Base-by-base conservation (phyloP, 2,113 vertebrate species). In the Dicrurus megarhynchus region DNA sequence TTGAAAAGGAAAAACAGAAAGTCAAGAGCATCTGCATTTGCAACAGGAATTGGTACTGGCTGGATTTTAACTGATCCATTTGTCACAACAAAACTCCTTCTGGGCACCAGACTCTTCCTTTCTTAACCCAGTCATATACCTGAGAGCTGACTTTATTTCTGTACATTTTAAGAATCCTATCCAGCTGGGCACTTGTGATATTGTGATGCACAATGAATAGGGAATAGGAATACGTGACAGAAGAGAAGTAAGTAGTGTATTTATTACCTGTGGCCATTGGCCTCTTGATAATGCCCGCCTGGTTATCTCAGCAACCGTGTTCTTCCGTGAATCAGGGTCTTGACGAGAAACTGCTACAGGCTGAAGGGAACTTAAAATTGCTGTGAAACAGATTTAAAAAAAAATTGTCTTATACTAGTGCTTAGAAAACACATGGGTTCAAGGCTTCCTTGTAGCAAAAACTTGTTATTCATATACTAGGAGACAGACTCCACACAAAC, bases 311-410 rank as follows among this genome's bases (percentile, higher is more conserved):
- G 98, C 95, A 41, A 99, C 99, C 0, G 99, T 99, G 68, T 99
- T 99, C 97, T 98, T 99, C 61, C 99, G 98, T 14, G 99, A 99
- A 87, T 99, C 98, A 1, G 99, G 99, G 87, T 99, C 99, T 16
- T 98, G 95, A 26, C 99, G 99, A 65, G 98, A 99, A 15, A 99
- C 99, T 82, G 99, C 53, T 16, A 99, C 98, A 42, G 99, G 99
- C 92, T 99, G 99, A 56, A 99, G 84, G 65, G 99, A 98, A 15
- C 96, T 98, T 59, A 99, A 87, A 90, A 97, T 96, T 47, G 78
- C 91, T 97, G 78, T 49, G 49, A 75, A 73, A 84, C 33, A 94
- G 68, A 91, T 4, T n/a, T 4, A 13, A 28, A 28, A 35, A 13
- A 23, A 10, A 12, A 21, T 33, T 42, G 32, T 44, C 7, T 95